phyloP scores from a whole-genome alignment of 2,888 invertebrate species.

The Spilosoma lubricipeda region DNA sequence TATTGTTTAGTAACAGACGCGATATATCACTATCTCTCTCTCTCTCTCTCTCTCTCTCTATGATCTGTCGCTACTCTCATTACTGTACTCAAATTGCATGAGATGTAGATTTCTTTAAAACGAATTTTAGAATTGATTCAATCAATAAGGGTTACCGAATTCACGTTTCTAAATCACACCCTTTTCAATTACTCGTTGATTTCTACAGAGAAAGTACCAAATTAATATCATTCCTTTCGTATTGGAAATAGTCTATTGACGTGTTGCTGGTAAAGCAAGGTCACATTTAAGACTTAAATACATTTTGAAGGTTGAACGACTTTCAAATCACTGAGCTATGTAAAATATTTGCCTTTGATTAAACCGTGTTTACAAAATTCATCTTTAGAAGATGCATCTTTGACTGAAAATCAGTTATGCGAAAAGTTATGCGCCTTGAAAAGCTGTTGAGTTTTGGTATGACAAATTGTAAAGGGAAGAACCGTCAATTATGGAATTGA shows the following conservation, averaged over 20 bases:
- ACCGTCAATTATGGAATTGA: neutral
- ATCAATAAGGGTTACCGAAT: slow-evolving; percentile 6
- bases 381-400: neutral
- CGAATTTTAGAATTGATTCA: neutral
- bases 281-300: neutral
- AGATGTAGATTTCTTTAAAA: neutral
- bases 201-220: neutral
- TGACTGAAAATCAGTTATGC: neutral
- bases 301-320: neutral
- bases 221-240: neutral
- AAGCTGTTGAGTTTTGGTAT: neutral
- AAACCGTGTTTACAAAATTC: neutral
- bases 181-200: neutral
- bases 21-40: too few relatives aligned
- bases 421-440: neutral
- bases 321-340: neutral
- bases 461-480: neutral
- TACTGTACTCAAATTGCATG: neutral
- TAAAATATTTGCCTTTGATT: neutral
- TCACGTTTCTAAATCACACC: neutral
- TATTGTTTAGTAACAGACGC: too few relatives aligned
- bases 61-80: neutral
- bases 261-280: neutral
- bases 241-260: neutral
- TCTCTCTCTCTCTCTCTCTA: too few relatives aligned